These are phyloP conservation scores for Tapirus indicus DNA, from an alignment of 2,797 vertebrate species.

Conservation along the genomic window DNA sequence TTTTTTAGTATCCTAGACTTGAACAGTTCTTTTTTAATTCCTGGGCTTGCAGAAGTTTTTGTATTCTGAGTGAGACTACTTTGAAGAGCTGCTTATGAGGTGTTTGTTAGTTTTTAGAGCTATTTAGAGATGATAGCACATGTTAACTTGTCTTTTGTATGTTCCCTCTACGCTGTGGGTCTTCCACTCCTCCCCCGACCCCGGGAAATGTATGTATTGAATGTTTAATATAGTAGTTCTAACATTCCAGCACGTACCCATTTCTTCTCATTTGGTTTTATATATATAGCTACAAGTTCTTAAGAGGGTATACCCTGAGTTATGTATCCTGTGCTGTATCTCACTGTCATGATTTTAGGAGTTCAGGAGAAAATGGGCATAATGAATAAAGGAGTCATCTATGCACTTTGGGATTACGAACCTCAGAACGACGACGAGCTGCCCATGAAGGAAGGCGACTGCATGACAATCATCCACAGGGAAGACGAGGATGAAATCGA, in stretches of 20 bases:
- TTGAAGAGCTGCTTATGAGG: not conserved
- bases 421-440: slow-evolving; percentile 94
- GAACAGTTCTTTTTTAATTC: not conserved
- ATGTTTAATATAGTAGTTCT: not conserved
- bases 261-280: not conserved
- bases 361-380: slow-evolving; percentile 99
- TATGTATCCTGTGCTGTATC: not conserved
- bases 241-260: accelerated
- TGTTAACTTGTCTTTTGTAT: accelerated
- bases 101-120: too few relatives aligned
- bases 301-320: not conserved
- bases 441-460: slow-evolving; percentile 94
- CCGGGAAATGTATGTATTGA: too few relatives aligned
- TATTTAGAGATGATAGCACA: accelerated
- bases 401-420: slow-evolving; percentile 96
- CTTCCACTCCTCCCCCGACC: not conserved
- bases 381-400: slow-evolving; percentile 98
- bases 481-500: slow-evolving; percentile 96
- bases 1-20: not conserved
- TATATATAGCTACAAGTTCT: not conserved
- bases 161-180: not conserved
- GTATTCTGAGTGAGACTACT: not conserved
- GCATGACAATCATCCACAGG: slow-evolving; percentile 94
- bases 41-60: not conserved
- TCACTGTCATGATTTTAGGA: slow-evolving; percentile 87